These are phyloP conservation scores for Danio tinwini DNA, from an alignment of 2,797 vertebrate genomes.

Conservation along the genomic window DNA sequence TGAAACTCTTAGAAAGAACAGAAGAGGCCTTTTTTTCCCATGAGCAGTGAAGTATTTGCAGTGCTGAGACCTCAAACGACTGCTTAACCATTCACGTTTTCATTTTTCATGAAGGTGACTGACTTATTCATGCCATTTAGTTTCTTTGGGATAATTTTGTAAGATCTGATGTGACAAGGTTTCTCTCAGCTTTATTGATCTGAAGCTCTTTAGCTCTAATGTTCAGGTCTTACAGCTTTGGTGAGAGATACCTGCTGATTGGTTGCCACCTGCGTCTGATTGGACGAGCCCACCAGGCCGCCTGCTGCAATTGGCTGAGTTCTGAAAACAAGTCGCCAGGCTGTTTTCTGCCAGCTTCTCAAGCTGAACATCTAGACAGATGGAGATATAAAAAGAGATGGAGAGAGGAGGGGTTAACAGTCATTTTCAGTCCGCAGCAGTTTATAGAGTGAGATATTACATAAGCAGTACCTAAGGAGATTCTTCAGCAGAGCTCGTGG, in stretches of 20 bases:
- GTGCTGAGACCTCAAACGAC: conserved; percentile 16
- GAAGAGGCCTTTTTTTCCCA: neutral
- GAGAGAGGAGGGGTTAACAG: conserved; percentile 14
- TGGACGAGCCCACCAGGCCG: neutral
- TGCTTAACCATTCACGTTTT: conserved; percentile 28
- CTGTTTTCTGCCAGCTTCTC: conserved; percentile 39
- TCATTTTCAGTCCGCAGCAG: conserved; percentile 10
- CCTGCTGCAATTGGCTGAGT: conserved; percentile 21
- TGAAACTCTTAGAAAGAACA: conserved; percentile 28
- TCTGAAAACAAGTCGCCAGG: conserved; percentile 35
- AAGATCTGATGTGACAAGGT: neutral
- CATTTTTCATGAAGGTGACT: conserved; percentile 34
- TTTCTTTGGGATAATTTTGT: conserved; percentile 8
- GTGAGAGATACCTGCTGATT: neutral
- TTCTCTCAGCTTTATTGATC: conserved; percentile 16
- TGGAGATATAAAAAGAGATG: neutral
- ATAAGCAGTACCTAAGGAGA: conserved; percentile 40
- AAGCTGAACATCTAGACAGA: conserved; percentile 3
- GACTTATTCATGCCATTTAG: conserved; percentile 17
- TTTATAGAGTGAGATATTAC: conserved; percentile 33
- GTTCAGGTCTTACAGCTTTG: neutral
- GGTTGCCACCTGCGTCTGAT: conserved; percentile 24
- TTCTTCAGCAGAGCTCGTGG: conserved; percentile 6
- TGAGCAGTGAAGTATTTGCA: conserved; percentile 16
- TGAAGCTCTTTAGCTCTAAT: conserved; percentile 21